Evolutionary conservation across 1,140 invertebrate species (phyloP).

Genomic region (Solen grandis): DNA sequence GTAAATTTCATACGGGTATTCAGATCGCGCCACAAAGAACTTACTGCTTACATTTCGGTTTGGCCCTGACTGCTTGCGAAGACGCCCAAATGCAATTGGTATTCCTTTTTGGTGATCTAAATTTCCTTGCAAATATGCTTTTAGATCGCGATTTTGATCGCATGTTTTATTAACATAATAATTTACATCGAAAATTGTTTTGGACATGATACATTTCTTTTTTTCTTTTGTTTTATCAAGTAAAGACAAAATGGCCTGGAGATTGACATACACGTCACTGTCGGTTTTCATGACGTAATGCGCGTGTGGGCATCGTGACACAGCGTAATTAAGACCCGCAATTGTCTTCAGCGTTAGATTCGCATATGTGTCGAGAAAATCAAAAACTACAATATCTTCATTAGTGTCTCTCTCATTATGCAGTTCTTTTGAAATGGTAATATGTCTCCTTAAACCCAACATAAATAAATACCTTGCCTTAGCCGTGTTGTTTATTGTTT

Average conservation of each 20-base stretch:
- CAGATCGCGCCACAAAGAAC: neutral
- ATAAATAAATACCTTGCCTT: no score
- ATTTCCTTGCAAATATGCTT: no score
- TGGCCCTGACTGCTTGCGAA: neutral
- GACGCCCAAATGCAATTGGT: neutral
- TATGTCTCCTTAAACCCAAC: no score
- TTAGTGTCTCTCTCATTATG: no score
- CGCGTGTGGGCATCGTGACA: neutral
- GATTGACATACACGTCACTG: constrained; percentile 1
- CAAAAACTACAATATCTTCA: neutral
- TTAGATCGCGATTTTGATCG: no score
- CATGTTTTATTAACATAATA: no score
- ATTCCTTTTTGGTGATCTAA: no score
- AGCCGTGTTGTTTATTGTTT: no score
- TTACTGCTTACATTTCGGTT: neutral
- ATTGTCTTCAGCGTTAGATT: constrained; percentile 13
- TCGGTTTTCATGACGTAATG: constrained; percentile 3
- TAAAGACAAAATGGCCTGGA: neutral
- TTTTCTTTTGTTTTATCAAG: no score
- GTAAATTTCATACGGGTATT: neutral
- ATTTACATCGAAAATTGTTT: no score
- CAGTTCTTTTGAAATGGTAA: no score
- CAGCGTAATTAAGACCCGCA: neutral
- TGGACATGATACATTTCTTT: no score
- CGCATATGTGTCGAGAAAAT: neutral